Percentiles rank a stretch among this genome's conserved stretches.
Evolutionary conservation across 2,888 invertebrate genomes (phyloP).

Genomic region (Nomada hirtipes): DNA sequence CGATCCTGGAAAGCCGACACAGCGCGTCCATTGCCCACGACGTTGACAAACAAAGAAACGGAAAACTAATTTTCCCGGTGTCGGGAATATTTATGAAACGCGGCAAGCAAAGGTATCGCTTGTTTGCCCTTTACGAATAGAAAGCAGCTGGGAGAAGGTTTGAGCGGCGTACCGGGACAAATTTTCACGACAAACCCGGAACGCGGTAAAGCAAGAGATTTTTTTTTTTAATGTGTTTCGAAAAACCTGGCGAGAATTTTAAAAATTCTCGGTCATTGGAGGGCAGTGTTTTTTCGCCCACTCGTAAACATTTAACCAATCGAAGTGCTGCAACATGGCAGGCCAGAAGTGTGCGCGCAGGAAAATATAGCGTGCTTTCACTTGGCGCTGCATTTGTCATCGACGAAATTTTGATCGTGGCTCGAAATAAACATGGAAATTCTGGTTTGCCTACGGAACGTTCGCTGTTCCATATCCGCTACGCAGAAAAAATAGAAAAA

Average conservation of each 20-base stretch:
- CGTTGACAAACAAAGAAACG: conserved; percentile 21
- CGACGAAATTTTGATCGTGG: conserved; percentile 25
- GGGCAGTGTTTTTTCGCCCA: conserved; percentile 20
- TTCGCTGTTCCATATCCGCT: background rate
- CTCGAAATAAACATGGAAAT: conserved; percentile 26
- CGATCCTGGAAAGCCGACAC: conserved; percentile 29
- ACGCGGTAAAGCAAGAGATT: background rate
- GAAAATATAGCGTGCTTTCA: background rate
- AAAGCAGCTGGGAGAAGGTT: background rate
- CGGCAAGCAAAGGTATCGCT: conserved; percentile 11
- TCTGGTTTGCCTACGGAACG: background rate
- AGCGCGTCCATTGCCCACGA: background rate
- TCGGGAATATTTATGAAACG: conserved; percentile 18
- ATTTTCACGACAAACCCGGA: background rate
- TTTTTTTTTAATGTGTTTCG: background rate
- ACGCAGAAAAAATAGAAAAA: background rate
- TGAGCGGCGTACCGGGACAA: background rate
- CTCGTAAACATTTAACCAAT: conserved; percentile 21
- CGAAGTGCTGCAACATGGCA: conserved; percentile 5
- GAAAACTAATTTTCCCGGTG: conserved; percentile 12
- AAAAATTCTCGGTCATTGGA: background rate
- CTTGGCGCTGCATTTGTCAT: background rate
- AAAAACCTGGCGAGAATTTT: background rate
- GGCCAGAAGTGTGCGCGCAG: background rate
- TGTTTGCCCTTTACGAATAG: conserved; percentile 8